Evolutionary conservation across 2,113 vertebrate species (phyloP).

Genomic region (Amphiprion percula): DNA sequence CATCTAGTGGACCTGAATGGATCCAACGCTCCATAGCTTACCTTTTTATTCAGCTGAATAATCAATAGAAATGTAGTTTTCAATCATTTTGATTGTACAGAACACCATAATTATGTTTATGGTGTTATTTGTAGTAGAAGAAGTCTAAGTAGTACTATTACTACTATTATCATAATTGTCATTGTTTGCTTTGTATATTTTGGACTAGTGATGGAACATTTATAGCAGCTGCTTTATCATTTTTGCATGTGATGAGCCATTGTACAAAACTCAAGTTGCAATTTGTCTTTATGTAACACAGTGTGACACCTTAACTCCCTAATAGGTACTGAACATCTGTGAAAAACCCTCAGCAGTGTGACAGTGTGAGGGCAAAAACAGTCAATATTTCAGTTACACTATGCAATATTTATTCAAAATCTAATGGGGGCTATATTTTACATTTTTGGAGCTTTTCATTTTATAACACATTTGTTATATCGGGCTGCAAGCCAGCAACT

Average conservation of each 20-base stretch:
- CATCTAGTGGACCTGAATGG: slow-evolving; percentile 55
- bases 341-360: slow-evolving; percentile 50
- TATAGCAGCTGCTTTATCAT: slow-evolving; percentile 22
- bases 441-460: slow-evolving; percentile 34
- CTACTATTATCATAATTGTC: slow-evolving; percentile 20
- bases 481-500: slow-evolving; percentile 1
- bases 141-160: not conserved
- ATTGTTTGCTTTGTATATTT: slow-evolving; percentile 20
- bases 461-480: slow-evolving; percentile 33
- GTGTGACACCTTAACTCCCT: slow-evolving; percentile 36
- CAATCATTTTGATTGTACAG: slow-evolving; percentile 40
- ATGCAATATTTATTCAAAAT: slow-evolving; percentile 42
- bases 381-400: slow-evolving; percentile 54
- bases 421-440: slow-evolving; percentile 7
- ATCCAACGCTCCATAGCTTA: slow-evolving; percentile 25
- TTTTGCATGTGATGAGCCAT: slow-evolving; percentile 33
- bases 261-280: slow-evolving; percentile 17
- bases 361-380: slow-evolving; percentile 39
- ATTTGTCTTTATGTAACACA: slow-evolving; percentile 48
- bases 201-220: slow-evolving; percentile 1
- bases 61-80: slow-evolving; percentile 63
- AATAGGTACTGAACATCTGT: slow-evolving; percentile 58
- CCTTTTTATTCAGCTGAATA: slow-evolving; percentile 49
- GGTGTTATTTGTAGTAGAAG: not conserved
- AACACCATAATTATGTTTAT: slow-evolving; percentile 19